phyloP scores from a whole-genome alignment of 2,113 vertebrate species.

The Brachyistius frenatus region DNA sequence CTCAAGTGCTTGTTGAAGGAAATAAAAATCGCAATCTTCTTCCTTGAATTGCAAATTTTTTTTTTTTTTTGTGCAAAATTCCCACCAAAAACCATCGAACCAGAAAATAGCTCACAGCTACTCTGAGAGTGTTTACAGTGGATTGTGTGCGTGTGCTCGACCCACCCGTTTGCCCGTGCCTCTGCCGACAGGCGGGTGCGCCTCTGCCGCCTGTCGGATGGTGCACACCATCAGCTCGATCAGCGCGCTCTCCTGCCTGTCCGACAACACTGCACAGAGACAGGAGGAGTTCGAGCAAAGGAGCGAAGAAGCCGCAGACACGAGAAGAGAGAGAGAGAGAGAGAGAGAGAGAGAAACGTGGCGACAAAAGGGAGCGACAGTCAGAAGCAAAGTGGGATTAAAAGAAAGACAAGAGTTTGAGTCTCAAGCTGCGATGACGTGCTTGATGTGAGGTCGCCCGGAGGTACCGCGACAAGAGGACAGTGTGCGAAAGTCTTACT shows the following conservation, averaged over 20 bases:
- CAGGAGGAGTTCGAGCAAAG: background rate
- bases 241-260: constrained; percentile 96
- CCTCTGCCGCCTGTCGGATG: constrained; percentile 97
- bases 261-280: constrained; percentile 89
- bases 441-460: background rate
- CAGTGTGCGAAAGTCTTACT: constrained; percentile 79
- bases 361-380: constrained; percentile 2
- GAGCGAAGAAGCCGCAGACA: background rate
- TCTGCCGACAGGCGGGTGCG: constrained; percentile 97
- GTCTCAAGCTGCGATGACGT: constrained; percentile 24
- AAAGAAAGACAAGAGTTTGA: background rate
- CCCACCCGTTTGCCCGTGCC: constrained; percentile 97
- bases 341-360: background rate
- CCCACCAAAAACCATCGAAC: no score
- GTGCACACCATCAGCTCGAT: constrained; percentile 98
- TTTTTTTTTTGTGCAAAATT: no score
- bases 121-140: background rate
- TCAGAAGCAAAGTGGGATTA: background rate
- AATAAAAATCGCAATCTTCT: no score
- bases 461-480: background rate
- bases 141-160: background rate
- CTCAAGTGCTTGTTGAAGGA: no score
- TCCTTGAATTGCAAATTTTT: no score
- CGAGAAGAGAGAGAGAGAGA: background rate
- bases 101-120: no score